phyloP scores from a whole-genome alignment of 1,140 invertebrate species.

The Chrysoperla carnea region DNA sequence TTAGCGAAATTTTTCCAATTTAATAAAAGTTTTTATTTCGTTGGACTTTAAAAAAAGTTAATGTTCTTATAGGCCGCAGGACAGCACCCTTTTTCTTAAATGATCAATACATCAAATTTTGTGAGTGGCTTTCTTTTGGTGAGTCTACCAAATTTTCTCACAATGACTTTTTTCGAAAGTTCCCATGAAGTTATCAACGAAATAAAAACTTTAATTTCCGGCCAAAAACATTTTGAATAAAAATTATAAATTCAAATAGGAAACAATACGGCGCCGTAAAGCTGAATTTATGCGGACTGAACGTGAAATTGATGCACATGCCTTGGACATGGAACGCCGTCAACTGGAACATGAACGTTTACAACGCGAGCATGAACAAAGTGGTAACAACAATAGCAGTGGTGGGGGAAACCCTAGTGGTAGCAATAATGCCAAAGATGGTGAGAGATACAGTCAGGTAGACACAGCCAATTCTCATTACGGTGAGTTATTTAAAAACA shows the following conservation, averaged over 20 bases:
- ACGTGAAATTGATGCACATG: neutral
- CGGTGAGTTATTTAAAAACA: neutral
- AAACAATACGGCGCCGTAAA: neutral
- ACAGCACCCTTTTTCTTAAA: too few species aligned
- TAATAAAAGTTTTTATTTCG: too few species aligned
- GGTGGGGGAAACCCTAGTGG: neutral
- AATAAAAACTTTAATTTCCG: neutral
- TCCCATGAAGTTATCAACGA: neutral
- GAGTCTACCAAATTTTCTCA: too few species aligned
- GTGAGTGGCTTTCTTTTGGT: too few species aligned
- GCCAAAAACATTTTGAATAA: neutral
- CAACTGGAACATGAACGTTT: too few species aligned
- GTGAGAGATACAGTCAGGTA: constrained; percentile 1
- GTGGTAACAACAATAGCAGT: neutral
- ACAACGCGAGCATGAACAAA: neutral
- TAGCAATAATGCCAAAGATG: neutral
- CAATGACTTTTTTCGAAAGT: too few species aligned
- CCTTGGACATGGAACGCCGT: neutral
- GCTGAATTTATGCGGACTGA: neutral
- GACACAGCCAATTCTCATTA: neutral
- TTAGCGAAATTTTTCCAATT: too few species aligned
- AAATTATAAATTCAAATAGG: neutral
- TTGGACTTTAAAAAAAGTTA: too few species aligned
- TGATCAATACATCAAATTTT: too few species aligned
- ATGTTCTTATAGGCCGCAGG: too few species aligned